These are phyloP conservation scores for Heliconius aoede DNA, from an alignment of 2,888 invertebrate species.

Conservation along the genomic window DNA sequence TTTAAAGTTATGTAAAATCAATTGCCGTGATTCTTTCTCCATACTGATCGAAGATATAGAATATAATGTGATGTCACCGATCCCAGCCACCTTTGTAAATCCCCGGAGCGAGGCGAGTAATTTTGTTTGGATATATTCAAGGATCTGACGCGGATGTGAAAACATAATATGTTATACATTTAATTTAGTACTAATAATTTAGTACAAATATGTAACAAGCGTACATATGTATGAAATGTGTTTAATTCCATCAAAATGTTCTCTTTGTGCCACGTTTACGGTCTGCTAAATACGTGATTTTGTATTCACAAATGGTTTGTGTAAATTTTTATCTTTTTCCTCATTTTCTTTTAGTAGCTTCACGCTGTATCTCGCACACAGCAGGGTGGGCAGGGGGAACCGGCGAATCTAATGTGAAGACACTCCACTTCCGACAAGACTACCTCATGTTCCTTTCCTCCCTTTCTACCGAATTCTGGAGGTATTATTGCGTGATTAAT, in stretches of 20 bases:
- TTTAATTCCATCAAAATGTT: neutral
- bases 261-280: neutral
- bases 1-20: no score
- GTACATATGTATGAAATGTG: neutral
- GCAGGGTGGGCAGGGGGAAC: neutral
- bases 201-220: neutral
- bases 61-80: neutral
- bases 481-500: no score
- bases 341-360: neutral
- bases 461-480: no score
- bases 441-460: no score
- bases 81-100: conserved; percentile 17
- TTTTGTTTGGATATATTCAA: conserved; percentile 17
- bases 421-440: no score
- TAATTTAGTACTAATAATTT: conserved; percentile 12
- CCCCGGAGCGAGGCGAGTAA: conserved; percentile 18
- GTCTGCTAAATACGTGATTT: neutral
- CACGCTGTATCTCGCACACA: neutral
- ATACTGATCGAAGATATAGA: no score
- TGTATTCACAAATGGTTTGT: neutral
- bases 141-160: conserved; percentile 10
- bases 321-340: neutral
- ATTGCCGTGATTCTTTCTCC: no score
- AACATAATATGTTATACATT: conserved; percentile 23
- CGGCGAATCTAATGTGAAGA: no score